Evolutionary conservation across 1,140 invertebrate species (phyloP).

Genomic region (Micrasema minimum): DNA sequence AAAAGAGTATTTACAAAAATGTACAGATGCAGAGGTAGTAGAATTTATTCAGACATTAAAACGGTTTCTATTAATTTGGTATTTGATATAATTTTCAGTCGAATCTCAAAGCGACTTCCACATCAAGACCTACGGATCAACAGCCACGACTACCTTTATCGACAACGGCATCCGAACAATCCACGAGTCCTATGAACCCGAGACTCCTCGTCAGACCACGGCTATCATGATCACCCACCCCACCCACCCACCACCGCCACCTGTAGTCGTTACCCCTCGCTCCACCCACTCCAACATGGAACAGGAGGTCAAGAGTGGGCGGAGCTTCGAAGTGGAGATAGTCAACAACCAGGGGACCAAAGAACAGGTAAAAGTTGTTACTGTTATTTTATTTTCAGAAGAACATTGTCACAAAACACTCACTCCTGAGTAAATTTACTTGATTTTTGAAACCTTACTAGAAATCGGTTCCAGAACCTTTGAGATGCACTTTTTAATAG

Average conservation of each 20-base stretch:
- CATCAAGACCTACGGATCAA: slow-evolving; percentile 69
- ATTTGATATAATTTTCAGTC: too few relatives aligned
- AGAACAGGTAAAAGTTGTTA: slow-evolving; percentile 60
- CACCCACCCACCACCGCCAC: slow-evolving; percentile 59
- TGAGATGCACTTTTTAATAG: too few relatives aligned
- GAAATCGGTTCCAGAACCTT: too few relatives aligned
- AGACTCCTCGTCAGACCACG: slow-evolving; percentile 59
- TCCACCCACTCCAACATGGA: slow-evolving; percentile 59
- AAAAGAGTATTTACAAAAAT: too few relatives aligned
- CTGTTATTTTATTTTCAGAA: too few relatives aligned
- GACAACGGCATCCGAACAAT: slow-evolving; percentile 65
- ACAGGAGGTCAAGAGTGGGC: slow-evolving; percentile 50
- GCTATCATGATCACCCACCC: slow-evolving; percentile 58
- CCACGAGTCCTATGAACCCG: slow-evolving; percentile 61
- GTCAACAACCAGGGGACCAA: slow-evolving; percentile 56
- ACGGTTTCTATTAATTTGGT: too few relatives aligned
- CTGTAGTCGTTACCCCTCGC: slow-evolving; percentile 59
- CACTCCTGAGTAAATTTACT: too few relatives aligned
- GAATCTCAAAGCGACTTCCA: slow-evolving; percentile 91
- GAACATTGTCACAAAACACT: too few relatives aligned
- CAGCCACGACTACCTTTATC: slow-evolving; percentile 61
- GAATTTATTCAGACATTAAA: too few relatives aligned
- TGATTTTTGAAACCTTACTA: too few relatives aligned
- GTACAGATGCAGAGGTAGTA: too few relatives aligned
- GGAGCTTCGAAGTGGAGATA: slow-evolving; percentile 56